Percentiles rank a stretch among this genome's conserved stretches.
These are phyloP conservation scores for Scleropages formosus DNA, from an alignment of 2,797 vertebrate species.

Conservation along the genomic window DNA sequence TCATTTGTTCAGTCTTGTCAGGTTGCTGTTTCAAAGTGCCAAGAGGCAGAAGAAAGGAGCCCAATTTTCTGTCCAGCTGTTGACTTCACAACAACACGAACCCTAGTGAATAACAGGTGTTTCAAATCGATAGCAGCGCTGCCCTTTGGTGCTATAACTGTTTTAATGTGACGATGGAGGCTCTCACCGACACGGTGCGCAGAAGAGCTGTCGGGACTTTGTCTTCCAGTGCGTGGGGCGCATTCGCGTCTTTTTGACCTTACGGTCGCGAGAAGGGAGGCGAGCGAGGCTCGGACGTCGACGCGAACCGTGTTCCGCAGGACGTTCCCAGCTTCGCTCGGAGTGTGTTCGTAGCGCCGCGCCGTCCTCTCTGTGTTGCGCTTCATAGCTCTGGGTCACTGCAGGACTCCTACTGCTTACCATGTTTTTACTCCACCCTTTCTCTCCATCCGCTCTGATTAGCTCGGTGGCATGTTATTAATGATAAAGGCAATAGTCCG, in stretches of 20 bases:
- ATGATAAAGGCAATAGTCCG: slow-evolving; percentile 11
- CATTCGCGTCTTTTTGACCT: slow-evolving; percentile 32
- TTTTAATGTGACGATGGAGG: too few species aligned
- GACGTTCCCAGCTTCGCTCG: slow-evolving; percentile 44
- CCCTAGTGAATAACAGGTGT: too few species aligned
- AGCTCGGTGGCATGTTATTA: slow-evolving; percentile 16
- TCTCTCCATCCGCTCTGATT: slow-evolving; percentile 25
- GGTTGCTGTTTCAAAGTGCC: too few species aligned
- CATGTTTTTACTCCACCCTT: slow-evolving; percentile 53
- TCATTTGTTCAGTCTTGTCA: too few species aligned
- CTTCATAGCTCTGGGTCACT: slow-evolving; percentile 58
- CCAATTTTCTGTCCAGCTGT: too few species aligned
- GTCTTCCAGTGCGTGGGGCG: slow-evolving; percentile 56
- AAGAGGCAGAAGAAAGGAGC: too few species aligned
- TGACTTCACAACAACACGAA: too few species aligned
- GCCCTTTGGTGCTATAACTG: too few species aligned
- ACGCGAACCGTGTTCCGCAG: slow-evolving; percentile 20
- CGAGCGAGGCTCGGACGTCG: too few species aligned
- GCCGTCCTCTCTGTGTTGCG: slow-evolving; percentile 65
- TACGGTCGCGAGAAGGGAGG: too few species aligned
- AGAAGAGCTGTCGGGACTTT: slow-evolving; percentile 20
- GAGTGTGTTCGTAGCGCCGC: slow-evolving; percentile 54
- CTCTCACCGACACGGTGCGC: too few species aligned
- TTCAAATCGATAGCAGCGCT: too few species aligned
- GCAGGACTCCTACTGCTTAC: slow-evolving; percentile 53